A percentile compares a stretch with the other conserved stretches of the same genome.
phyloP scores from a whole-genome alignment of 2,797 vertebrate species.

The Macrochelys suwanniensis region DNA sequence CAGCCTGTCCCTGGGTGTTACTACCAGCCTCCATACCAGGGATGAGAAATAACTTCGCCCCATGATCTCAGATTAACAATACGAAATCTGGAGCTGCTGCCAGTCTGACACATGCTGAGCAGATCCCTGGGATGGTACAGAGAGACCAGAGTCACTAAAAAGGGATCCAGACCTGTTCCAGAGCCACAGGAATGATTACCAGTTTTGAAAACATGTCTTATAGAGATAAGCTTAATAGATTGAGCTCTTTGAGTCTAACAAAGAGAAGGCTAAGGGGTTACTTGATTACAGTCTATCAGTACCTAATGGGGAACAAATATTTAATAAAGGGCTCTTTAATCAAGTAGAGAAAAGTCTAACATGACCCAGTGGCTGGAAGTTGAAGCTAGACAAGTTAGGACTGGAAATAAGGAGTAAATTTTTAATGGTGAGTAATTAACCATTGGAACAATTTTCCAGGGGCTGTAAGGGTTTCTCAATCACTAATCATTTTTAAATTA shows the following conservation, averaged over 20 bases:
- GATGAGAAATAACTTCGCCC: background rate
- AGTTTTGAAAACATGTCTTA: background rate
- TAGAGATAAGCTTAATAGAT: background rate
- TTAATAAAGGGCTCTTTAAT: background rate
- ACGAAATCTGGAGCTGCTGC: background rate
- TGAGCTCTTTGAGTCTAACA: background rate
- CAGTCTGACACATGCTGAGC: background rate
- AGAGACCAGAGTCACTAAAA: background rate
- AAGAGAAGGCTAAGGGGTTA: background rate
- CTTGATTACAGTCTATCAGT: background rate
- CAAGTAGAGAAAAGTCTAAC: background rate
- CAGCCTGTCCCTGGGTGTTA: background rate
- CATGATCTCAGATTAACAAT: background rate
- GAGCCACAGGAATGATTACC: background rate
- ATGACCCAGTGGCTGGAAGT: background rate
- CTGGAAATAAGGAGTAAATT: background rate
- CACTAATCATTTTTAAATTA: background rate
- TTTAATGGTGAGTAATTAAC: background rate
- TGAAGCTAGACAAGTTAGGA: background rate
- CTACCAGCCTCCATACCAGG: background rate
- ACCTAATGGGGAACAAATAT: background rate
- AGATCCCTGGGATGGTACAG: background rate
- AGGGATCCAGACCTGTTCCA: background rate
- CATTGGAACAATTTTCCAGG: background rate
- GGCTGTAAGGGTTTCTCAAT: background rate